A percentile compares a stretch with the other conserved stretches of the same genome.
phyloP scores from a whole-genome alignment of 2,797 vertebrate genomes.

The Thunnus albacares region DNA sequence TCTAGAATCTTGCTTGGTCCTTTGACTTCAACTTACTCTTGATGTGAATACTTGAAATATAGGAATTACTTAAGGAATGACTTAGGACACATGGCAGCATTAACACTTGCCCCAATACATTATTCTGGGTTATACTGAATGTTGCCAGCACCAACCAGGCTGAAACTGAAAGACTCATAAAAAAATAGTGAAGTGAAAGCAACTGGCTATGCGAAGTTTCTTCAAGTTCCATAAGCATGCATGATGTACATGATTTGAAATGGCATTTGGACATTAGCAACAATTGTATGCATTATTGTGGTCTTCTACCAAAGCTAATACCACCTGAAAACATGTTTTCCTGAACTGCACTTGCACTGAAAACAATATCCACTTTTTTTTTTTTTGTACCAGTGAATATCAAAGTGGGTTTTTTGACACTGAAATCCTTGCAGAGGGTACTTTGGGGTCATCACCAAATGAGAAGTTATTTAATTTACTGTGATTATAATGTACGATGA shows the following conservation, averaged over 20 bases:
- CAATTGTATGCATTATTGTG: not conserved
- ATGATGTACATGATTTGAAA: not conserved
- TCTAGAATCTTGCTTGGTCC: not conserved
- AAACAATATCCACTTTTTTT: not conserved
- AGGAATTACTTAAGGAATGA: not conserved
- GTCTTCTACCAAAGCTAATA: not conserved
- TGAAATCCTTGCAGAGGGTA: not conserved
- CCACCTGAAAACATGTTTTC: not conserved
- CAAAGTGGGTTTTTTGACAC: not conserved
- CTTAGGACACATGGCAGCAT: not conserved
- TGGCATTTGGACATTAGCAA: not conserved
- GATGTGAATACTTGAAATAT: not conserved
- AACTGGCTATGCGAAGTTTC: not conserved
- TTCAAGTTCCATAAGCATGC: too few relatives aligned
- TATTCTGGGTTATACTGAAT: not conserved
- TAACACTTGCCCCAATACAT: not conserved
- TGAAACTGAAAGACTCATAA: not conserved
- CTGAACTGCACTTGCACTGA: not conserved
- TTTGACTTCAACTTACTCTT: not conserved
- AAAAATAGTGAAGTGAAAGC: not conserved
- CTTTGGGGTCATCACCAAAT: not conserved
- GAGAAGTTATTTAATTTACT: not conserved
- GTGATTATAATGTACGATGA: slow-evolving; percentile 2
- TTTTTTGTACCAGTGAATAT: not conserved
- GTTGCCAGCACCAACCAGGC: not conserved